Base-by-base conservation (phyloP, 2,113 vertebrate species). In the Hipposideros armiger region DNA sequence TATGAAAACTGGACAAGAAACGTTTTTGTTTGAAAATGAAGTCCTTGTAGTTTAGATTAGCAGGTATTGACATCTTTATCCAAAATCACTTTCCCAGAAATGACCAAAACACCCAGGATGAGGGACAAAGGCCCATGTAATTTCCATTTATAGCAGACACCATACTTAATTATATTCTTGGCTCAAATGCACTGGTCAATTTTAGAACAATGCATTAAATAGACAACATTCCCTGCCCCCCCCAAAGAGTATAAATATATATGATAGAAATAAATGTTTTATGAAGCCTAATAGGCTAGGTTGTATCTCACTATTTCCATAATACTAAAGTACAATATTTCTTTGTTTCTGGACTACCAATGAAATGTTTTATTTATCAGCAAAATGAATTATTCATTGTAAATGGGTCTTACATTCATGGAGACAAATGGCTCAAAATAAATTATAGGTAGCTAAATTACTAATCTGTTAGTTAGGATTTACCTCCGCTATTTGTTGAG, bases 91-190 rank as follows among this genome's bases (percentile, higher is more conserved):
- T 96, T 95, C 36, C 64, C 36, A 62, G 87, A 96, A 95, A 89
- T 73, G 32, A 95, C 45, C 16, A 83, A 13, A 54, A 36, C 40
- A 87, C 7, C 47, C 54, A 76, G n/a, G 8, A 30, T 36, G 16
- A 95, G 74, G 45, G 36, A 93, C 54, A 90, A 88, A 95, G 4
- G 14, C 2, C 2, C 28, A 14, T 64, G 14, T 8, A 84, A 9
- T 84, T 83, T 13, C 14, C 7, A 40, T 87, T 45, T 66, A 36
- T n/a, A 89, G 19, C 3, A 90, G 47, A 67, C 32, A 64, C 22
- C n/a, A 42, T 70, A 24, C 30, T 84, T 95, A 89, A n/a, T 95
- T 95, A 84, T 95, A 30, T 85, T 96, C 62, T 96, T 92, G 73
- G 40, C 56, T 87, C 24, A 92, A 50, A 87, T 90, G 52, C 28